Percentiles rank a stretch among this genome's conserved stretches.
phyloP scores from a whole-genome alignment of 2,113 vertebrate genomes.

The Macroglossus sobrinus region DNA sequence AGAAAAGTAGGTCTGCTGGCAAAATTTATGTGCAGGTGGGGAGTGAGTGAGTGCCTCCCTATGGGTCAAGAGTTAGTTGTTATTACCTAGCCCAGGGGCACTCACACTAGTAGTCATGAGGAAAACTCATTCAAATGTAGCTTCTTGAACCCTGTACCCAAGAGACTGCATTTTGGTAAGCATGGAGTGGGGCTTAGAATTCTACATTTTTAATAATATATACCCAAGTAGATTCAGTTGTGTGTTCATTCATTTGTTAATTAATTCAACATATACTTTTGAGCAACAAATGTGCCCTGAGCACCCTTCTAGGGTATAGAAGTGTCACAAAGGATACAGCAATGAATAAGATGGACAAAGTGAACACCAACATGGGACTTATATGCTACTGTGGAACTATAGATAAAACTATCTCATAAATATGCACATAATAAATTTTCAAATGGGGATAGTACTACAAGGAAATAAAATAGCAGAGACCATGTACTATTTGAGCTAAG shows the following conservation, averaged over 20 bases:
- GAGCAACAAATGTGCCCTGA: background rate
- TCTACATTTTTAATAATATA: background rate
- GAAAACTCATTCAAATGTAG: background rate
- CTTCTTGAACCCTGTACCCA: background rate
- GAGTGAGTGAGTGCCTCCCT: background rate
- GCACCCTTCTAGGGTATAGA: background rate
- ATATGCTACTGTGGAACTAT: background rate
- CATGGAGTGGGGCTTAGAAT: background rate
- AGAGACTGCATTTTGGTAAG: background rate
- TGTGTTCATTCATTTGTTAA: conserved; percentile 3
- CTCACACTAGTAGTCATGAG: background rate
- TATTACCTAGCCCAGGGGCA: background rate
- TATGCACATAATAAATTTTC: background rate
- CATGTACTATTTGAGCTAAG: background rate
- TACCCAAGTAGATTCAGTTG: background rate
- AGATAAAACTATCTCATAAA: background rate
- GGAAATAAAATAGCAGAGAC: background rate
- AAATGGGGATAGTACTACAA: background rate
- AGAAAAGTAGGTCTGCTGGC: background rate
- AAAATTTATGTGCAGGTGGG: background rate
- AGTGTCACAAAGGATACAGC: background rate
- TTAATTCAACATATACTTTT: conserved; percentile 2
- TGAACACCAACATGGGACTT: background rate
- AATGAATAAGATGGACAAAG: background rate
- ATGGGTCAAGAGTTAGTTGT: background rate